These are phyloP conservation scores for Synergus laeviventris DNA, from an alignment of 2,888 invertebrate genomes.

Conservation along the genomic window DNA sequence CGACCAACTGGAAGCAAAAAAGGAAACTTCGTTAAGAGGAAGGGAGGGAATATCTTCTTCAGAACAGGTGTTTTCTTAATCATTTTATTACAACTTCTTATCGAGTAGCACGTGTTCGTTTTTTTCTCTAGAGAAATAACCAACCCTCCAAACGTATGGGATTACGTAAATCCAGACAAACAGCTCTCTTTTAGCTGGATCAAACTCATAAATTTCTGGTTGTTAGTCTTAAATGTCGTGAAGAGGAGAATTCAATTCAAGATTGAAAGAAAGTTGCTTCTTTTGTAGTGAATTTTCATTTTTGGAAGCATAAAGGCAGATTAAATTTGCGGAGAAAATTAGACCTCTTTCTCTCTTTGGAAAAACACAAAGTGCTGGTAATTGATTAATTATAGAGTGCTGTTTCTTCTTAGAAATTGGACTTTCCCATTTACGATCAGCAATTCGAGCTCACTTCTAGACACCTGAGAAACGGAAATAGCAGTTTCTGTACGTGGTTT, in stretches of 20 bases:
- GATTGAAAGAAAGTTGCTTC: too few relatives aligned
- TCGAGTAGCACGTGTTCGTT: not conserved
- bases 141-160: too few relatives aligned
- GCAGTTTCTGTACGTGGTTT: constrained; percentile 15
- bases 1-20: not conserved
- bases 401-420: constrained; percentile 7
- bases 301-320: too few relatives aligned
- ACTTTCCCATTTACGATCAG: constrained; percentile 15
- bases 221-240: too few relatives aligned
- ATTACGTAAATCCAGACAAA: not conserved
- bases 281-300: too few relatives aligned
- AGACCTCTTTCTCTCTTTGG: not conserved
- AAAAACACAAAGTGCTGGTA: not conserved
- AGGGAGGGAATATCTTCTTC: too few relatives aligned
- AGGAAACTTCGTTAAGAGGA: not conserved
- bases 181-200: not conserved
- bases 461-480: constrained; percentile 27
- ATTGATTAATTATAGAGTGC: constrained; percentile 12
- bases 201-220: not conserved
- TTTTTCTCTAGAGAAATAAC: not conserved
- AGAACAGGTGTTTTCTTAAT: not conserved
- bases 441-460: constrained; percentile 27
- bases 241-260: too few relatives aligned
- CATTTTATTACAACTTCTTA: not conserved
- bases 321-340: not conserved